Evolutionary conservation across 2,113 vertebrate species (phyloP).

Genomic region (Crocuta crocuta): DNA sequence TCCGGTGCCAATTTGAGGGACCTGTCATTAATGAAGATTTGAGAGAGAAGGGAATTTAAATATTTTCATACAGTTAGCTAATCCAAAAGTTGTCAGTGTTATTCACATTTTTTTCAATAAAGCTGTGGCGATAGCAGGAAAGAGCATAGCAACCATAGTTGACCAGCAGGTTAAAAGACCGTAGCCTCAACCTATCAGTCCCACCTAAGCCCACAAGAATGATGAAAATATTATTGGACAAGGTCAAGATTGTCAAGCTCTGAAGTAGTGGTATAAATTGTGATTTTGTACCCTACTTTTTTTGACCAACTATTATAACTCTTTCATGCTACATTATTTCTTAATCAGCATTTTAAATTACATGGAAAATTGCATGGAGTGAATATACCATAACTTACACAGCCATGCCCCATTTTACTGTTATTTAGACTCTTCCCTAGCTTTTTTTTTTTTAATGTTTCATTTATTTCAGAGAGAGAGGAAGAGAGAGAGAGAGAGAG

Average conservation of each 20-base stretch:
- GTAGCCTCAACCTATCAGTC: neutral
- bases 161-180: neutral
- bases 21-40: neutral
- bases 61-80: constrained; percentile 14
- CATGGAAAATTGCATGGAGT: neutral
- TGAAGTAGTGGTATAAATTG: neutral
- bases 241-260: neutral
- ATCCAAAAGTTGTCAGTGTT: neutral
- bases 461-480: no score
- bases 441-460: neutral
- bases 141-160: neutral
- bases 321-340: neutral
- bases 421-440: neutral
- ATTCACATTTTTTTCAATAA: neutral
- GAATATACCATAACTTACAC: neutral
- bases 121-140: neutral
- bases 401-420: neutral
- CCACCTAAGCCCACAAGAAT: neutral
- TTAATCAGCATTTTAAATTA: constrained; percentile 27
- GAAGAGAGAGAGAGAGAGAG: no score
- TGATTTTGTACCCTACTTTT: neutral
- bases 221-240: neutral
- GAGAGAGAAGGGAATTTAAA: neutral
- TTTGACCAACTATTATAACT: neutral
- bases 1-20: neutral